These are phyloP conservation scores for Arvicola amphibius DNA, from an alignment of 2,797 vertebrate genomes.

Conservation along the genomic window DNA sequence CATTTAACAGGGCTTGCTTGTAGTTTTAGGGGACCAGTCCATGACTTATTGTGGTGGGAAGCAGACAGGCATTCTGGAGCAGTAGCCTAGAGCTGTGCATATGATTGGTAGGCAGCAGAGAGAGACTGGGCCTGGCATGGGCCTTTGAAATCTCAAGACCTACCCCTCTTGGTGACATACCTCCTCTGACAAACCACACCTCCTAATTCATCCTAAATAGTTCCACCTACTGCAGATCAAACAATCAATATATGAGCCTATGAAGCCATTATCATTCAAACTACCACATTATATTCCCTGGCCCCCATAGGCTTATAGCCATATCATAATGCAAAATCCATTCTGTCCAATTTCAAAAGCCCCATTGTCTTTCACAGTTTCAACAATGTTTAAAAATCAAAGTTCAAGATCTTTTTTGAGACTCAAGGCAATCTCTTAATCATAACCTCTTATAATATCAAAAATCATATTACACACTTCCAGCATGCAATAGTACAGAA, in stretches of 20 bases:
- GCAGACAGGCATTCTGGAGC: neutral
- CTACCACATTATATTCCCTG: neutral
- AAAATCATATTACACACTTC: neutral
- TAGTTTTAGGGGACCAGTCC: neutral
- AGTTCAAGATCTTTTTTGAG: neutral
- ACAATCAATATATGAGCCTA: neutral
- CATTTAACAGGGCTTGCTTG: neutral
- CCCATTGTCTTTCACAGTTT: neutral
- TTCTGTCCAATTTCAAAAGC: neutral
- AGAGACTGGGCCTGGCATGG: neutral
- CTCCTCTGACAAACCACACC: neutral
- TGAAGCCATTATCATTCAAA: neutral
- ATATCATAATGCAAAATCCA: neutral
- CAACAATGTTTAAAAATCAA: neutral
- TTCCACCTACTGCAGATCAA: neutral
- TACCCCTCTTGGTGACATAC: neutral
- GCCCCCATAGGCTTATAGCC: neutral
- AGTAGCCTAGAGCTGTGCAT: neutral
- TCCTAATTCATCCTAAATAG: neutral
- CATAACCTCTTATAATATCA: neutral
- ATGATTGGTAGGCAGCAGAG: neutral
- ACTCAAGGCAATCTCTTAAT: neutral
- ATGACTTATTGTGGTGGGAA: neutral
- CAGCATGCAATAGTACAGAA: neutral
- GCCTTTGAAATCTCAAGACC: neutral